phyloP scores from a whole-genome alignment of 2,113 vertebrate species.

The Trachemys scripta region DNA sequence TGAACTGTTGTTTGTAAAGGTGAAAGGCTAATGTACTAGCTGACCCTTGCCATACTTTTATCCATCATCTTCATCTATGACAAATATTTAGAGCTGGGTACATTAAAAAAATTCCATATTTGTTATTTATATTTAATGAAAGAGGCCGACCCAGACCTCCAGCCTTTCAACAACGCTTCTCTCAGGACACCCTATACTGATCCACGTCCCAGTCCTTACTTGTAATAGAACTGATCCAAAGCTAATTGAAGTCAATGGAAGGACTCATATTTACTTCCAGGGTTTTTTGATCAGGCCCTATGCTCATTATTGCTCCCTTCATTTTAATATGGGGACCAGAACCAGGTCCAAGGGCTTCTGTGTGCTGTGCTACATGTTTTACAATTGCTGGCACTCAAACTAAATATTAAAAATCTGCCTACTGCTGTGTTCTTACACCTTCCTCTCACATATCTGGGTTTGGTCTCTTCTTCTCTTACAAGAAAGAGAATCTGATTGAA shows the following conservation, averaged over 20 bases:
- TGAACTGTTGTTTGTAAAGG: background rate
- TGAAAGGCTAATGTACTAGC: background rate
- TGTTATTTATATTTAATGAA: background rate
- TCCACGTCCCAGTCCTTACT: background rate
- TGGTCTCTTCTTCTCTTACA: background rate
- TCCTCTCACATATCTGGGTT: background rate
- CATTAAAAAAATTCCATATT: background rate
- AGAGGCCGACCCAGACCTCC: background rate
- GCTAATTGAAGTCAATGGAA: background rate
- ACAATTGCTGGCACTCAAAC: background rate
- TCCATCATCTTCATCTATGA: background rate
- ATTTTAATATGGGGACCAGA: background rate
- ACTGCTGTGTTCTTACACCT: rapidly evolving
- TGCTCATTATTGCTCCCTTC: background rate
- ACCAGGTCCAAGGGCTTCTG: background rate
- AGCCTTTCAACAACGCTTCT: too few relatives aligned
- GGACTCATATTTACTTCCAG: background rate
- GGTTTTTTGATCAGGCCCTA: background rate
- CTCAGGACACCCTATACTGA: background rate
- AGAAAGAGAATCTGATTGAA: background rate
- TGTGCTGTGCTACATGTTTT: background rate
- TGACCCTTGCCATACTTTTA: background rate
- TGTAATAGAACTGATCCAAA: background rate
- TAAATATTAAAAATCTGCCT: background rate
- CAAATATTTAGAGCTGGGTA: background rate